These are phyloP conservation scores for Labeo catla DNA, from an alignment of 2,113 vertebrate species.

Conservation along the genomic window DNA sequence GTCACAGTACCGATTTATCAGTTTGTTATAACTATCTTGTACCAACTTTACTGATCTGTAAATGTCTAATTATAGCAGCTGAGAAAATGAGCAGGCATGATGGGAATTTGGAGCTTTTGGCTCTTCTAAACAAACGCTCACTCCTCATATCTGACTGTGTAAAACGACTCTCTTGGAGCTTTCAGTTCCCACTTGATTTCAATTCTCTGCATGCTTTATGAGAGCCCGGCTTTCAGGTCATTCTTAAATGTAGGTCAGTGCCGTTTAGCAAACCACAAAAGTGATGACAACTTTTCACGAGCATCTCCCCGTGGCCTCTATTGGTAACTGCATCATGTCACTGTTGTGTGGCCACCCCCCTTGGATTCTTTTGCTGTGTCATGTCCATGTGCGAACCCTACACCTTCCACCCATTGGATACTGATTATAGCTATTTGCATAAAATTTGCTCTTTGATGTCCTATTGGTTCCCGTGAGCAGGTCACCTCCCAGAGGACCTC, in stretches of 20 bases:
- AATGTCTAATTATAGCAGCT: constrained; percentile 67
- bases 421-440: constrained; percentile 27
- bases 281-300: background rate
- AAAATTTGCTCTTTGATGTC: background rate
- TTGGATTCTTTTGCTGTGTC: constrained; percentile 27
- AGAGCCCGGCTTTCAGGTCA: constrained; percentile 21
- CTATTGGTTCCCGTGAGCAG: constrained; percentile 31
- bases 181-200: constrained; percentile 9
- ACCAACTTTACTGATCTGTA: background rate
- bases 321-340: constrained; percentile 27
- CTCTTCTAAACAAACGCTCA: constrained; percentile 50
- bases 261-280: constrained; percentile 38
- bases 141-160: background rate
- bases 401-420: constrained; percentile 19
- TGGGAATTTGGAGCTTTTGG: constrained; percentile 58
- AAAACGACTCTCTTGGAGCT: background rate
- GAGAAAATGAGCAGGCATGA: constrained; percentile 64
- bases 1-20: background rate
- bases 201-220: background rate
- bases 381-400: constrained; percentile 12
- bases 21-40: background rate
- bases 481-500: constrained; percentile 25
- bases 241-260: constrained; percentile 42
- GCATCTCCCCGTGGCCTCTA: background rate
- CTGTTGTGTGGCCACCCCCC: background rate